Percentiles rank a stretch among this genome's conserved stretches.
phyloP scores from a whole-genome alignment of 2,113 vertebrate genomes.

The Turnix velox region DNA sequence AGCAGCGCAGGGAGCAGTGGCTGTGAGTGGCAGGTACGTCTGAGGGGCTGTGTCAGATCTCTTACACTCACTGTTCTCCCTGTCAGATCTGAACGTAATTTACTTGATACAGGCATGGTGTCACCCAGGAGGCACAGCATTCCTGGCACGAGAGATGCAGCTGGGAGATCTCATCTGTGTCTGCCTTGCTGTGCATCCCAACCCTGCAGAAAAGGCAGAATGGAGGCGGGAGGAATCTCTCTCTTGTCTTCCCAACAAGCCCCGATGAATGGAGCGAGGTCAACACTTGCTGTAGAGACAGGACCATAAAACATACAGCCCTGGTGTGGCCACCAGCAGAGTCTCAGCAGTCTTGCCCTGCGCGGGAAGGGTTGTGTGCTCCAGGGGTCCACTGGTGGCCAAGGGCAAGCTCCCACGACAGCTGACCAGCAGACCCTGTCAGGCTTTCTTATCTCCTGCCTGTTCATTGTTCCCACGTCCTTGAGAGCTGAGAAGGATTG shows the following conservation, averaged over 20 bases:
- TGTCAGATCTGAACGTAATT: slow-evolving; percentile 6
- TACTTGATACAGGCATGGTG: background rate
- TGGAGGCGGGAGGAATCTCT: background rate
- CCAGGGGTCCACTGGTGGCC: background rate
- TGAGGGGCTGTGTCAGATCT: slow-evolving; percentile 12
- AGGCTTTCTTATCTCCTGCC: background rate
- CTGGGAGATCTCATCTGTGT: background rate
- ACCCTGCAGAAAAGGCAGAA: background rate
- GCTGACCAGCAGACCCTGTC: background rate
- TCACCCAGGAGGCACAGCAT: background rate
- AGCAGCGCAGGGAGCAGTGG: background rate
- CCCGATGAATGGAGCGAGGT: rapidly evolving
- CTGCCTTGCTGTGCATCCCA: background rate
- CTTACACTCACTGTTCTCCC: background rate
- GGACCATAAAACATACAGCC: background rate
- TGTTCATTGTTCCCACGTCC: background rate
- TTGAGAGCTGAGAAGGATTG: background rate
- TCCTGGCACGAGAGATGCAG: rapidly evolving
- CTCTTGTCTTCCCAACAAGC: background rate
- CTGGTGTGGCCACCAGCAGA: background rate
- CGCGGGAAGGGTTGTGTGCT: background rate
- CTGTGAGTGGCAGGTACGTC: background rate
- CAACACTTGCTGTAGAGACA: background rate
- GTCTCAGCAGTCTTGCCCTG: background rate
- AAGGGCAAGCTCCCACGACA: background rate